Evolutionary conservation across 2,888 invertebrate species (phyloP), one percentile per base, ranked within the genome.

Genomic region (Amiota mariae): DNA sequence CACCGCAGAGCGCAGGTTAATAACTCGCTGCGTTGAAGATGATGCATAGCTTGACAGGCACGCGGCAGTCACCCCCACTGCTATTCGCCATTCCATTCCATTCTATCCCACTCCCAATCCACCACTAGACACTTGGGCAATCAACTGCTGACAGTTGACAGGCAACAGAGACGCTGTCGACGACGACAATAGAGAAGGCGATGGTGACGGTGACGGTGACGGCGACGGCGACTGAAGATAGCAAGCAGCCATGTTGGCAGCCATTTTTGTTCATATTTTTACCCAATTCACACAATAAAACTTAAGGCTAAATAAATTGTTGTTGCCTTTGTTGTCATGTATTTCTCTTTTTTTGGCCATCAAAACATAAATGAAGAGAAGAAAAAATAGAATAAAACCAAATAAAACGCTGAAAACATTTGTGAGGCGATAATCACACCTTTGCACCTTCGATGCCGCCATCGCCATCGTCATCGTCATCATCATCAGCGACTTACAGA

Each of bases 11-110:
- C 57, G 71, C 20, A 84, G 83, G 83, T 85, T 85, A 84, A 85
- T 83, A 83, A 83, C 83, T 83, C 84, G 84, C 84, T 54, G 54
- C 20, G 20, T 15, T n/a, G 54, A 84, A 84, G 83, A 82, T 82
- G 85, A 85, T 82, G 85, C 82, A 82, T 85, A 83, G 82, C 82
- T 85, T 83, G 85, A 82, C 85, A 76, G 85, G 75, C 80, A 79
- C 71, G 57, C 71, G 79, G 78, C 76, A 70, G 2, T 20, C 24
- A 18, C 6, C 59, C 24, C 24, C 4, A 18, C 8, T 15, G 59
- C 20, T 20, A 12, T 12, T 54, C 54, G 18, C 11, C 66, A 49
- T 12, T 46, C 24, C 63, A 63, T 8, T 47, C 24, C 13, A 24
- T 24, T 24, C 24, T 3, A 24, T 66, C 57, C 57, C 68, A 63